Evolutionary conservation across 2,888 invertebrate genomes (phyloP), one percentile per base, ranked within the genome.

Genomic region (Steinernema hermaphroditum): DNA sequence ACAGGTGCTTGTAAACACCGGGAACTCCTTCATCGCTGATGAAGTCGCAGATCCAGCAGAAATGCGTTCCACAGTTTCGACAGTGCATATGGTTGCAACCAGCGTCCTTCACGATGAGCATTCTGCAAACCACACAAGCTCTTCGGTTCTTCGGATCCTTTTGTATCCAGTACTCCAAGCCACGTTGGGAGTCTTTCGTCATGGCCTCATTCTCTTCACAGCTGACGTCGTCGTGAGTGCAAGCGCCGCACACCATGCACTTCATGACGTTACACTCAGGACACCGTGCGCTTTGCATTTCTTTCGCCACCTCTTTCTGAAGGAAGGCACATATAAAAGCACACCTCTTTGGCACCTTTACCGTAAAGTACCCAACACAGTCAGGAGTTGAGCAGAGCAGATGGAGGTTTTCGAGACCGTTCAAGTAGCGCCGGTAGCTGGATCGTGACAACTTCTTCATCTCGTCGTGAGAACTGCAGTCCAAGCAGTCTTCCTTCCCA

Each of bases 31-130:
- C 29, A 4, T 4, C 62, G 2, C 37, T 37, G 37, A 29, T n/a
- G n/a, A 62, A 62, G n/a, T 62, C 62, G 27, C 62, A 62, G 1
- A 62, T 22, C 62, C 62, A 62, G 62, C 62, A 62, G 34, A 62
- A 62, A 32, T 62, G 62, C 1, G 27, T 62, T 24, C 34, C 34
- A 27, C 62, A 62, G 29, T 32, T 24, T 16, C 27, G 22, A 32
- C 62, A 62, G 16, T 62, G 27, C 62, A 62, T 62, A n/a, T 62
- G 62, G 34, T 62, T 62, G 62, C 62, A 62, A 1, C 62, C 62
- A 6, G 62, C 62, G 6, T 62, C 62, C 32, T 62, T 62, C 29
- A 62, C 29, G 62, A 62, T 62, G 32, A 62, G 22, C 62, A 62
- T 34, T 4, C 32, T 62, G 62, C 62, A 62, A 6, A 16, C 27